Base-by-base conservation (phyloP, 2,888 invertebrate genomes). In the Eristalis tenax region DNA sequence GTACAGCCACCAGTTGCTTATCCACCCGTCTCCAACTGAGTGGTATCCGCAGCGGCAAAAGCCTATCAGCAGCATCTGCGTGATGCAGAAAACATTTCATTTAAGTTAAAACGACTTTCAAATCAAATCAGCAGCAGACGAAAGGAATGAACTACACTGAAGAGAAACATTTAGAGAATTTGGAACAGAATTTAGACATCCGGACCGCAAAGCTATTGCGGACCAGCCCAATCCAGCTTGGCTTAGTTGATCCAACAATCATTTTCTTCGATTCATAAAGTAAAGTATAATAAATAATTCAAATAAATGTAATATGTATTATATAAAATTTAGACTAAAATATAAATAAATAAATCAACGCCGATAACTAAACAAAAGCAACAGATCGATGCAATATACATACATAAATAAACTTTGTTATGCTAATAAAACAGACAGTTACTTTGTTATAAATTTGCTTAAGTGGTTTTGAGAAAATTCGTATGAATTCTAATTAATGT, bases 361-460 rank as follows among this genome's bases (percentile, higher is more conserved):
- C 38, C n/a, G 28, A 71, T 65, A 57, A 66, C 38, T 15, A 73
- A 61, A 32, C 71, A 32, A 75, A 70, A 50, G 57, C 23, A 63
- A 74, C 78, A 65, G 57, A 57, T 66, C 73, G 56, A 76, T 75
- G 79, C 86, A 87, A 87, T 83, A 87, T 50, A 50, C 50, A 50
- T 50, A 50, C 18, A 22, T 79, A 74, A 83, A 82, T 87, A 75
- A 86, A 83, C 66, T 87, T 83, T 87, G 83, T 83, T 83, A 75
- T 76, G 86, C 79, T 83, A 76, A 70, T 70, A 43, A 57, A 61
- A 59, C 10, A 43, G 13, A 26, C 15, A 1, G 26, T 23, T 15
- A 15, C 26, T 26, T 50, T 50, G 50, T 50, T 50, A 8, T 32
- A 10, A 32, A 1, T 32, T 32, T 6, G 32, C 10, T 32, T 5